phyloP scores from a whole-genome alignment of 30 jellyfish, hydroid and myxozoan species.

The Catostylus mosaicus region DNA sequence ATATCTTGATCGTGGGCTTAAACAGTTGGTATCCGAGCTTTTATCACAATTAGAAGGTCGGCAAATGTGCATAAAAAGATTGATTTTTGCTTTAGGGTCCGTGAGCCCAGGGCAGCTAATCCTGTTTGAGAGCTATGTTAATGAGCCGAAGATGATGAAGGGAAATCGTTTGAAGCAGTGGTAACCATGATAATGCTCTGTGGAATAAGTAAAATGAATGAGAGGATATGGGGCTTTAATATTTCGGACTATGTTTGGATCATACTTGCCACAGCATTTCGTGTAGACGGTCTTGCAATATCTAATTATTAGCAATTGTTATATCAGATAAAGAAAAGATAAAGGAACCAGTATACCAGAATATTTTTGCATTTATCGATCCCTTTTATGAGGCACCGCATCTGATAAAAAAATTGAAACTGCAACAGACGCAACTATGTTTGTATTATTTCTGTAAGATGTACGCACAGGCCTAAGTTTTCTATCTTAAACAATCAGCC shows the following conservation, averaged over 20 bases:
- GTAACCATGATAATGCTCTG: not conserved
- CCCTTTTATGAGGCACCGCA: too few relatives aligned
- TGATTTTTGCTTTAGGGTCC: not conserved
- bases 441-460: too few relatives aligned
- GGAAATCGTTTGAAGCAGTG: slow-evolving; percentile 13
- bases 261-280: not conserved
- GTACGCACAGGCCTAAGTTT: too few relatives aligned
- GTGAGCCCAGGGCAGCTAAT: not conserved
- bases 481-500: too few relatives aligned
- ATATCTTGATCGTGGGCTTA: not conserved
- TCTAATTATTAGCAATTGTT: too few relatives aligned
- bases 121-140: not conserved
- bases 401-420: too few relatives aligned
- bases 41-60: not conserved
- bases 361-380: too few relatives aligned
- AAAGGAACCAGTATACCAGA: too few relatives aligned
- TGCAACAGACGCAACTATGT: too few relatives aligned
- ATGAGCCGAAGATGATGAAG: not conserved
- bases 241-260: not conserved
- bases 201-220: not conserved
- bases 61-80: not conserved
- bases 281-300: not conserved
- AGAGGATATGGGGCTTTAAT: not conserved
- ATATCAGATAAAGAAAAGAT: too few relatives aligned
- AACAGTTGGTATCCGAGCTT: not conserved